Evolutionary conservation across 2,797 vertebrate genomes (phyloP).

Genomic region (Karalla daura): DNA sequence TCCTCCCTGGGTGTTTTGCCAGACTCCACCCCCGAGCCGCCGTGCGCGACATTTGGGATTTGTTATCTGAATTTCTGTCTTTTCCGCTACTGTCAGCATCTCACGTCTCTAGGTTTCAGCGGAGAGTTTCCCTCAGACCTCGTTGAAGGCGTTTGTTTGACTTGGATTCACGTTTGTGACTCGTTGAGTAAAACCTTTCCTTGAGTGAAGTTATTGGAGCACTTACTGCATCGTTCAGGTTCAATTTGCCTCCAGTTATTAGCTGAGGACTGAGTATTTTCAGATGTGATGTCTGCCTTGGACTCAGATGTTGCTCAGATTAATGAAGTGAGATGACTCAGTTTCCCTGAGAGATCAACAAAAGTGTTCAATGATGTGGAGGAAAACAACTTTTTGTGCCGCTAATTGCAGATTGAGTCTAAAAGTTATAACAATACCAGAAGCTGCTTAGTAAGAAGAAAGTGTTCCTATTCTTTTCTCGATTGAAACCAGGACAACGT

Average conservation of each 20-base stretch:
- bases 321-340: not conserved
- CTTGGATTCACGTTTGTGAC: not conserved
- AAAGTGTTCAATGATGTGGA: not conserved
- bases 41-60: conserved; percentile 60
- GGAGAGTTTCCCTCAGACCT: not conserved
- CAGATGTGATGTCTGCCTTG: not conserved
- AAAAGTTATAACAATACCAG: not conserved
- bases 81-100: conserved; percentile 49
- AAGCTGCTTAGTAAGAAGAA: not conserved
- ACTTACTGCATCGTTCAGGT: not conserved
- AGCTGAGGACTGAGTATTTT: not conserved
- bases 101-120: conserved; percentile 31
- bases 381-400: not conserved
- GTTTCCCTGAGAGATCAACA: not conserved
- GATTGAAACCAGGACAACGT: too few species aligned
- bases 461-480: not conserved
- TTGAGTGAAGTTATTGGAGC: not conserved
- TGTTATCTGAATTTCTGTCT: conserved; percentile 54
- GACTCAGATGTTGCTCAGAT: not conserved
- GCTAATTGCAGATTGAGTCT: not conserved
- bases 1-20: conserved; percentile 16
- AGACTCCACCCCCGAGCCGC: conserved; percentile 42
- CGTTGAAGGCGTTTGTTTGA: conserved; percentile 11
- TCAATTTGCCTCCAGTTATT: too few species aligned
- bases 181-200: not conserved